Base-by-base conservation (phyloP, 2,113 vertebrate genomes). In the Alexandromys fortis region DNA sequence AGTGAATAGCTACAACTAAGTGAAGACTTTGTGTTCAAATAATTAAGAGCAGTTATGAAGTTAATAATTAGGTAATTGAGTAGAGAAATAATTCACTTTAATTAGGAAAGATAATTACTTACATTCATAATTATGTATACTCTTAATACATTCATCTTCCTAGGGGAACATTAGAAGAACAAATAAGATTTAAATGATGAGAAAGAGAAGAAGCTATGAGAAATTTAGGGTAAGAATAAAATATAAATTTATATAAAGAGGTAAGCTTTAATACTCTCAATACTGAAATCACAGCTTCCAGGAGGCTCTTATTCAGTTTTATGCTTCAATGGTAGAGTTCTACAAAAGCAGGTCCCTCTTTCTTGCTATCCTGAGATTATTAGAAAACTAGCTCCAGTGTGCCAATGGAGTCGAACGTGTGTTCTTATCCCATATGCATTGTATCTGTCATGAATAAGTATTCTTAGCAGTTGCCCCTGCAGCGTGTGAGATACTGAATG, bases 101-200 rank as follows among this genome's bases (percentile, higher is more conserved):
- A 90, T 88, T 92, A 91, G 76, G 7, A 9, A 73, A 92, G 86
- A 94, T 82, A 76, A 92, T 95, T 91, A 72, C 14, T 94, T 93
- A 77, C 11, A 86, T 70, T 81, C 75, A 96, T 89, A 95, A 87
- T 55, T 63, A 63, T 58, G 11, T 30, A 14, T 4, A 35, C 0
- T 90, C 30, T 92, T 45, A 78, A 45, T 87, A 83, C 4, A 47
- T 7, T 89, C 12, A 82, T 49, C 4, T 91, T 90, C 68, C 47
- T 83, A 2, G 0, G 33, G 63, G 65, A 76, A 17, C 11, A 89
- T 78, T 35, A 42, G 63, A 86, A 70, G 55, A 89, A 72, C 28
- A 86, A 89, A 73, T 52, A 91, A 67, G 7, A 70, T 35, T 73
- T 13, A 87, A n/a, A 45, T 58, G 63, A 49, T 55, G 19, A 4